Base-by-base conservation (phyloP, 2,113 vertebrate genomes). In the Stomatorhinus ivindoensis region DNA sequence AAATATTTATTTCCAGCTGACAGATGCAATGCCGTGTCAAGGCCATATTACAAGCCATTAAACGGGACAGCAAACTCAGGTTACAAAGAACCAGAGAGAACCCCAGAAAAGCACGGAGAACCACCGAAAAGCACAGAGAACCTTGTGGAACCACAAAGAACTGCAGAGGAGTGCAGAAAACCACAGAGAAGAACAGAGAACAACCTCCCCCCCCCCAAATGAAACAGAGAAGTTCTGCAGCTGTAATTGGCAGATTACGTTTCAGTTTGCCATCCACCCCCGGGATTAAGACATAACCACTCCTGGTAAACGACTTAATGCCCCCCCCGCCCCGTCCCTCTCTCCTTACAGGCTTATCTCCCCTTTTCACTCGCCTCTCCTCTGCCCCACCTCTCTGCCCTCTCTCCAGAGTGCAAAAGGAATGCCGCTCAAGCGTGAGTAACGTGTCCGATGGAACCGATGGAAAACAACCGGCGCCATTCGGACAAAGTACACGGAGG, bases 211-310 rank as follows among this genome's bases (percentile, higher is more conserved):
- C 55, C 73, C 55, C 84, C 46, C 10, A 87, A 87, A 80, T 11
- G 42, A 51, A 88, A 88, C n/a, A 51, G 21, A 80, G 24, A 17
- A 88, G 19, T 17, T 27, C 47, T 88, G 39, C 61, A 19, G 27
- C 31, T 47, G 51, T 80, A 87, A 90, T 88, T 88, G 89, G 27
- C 76, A 80, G 82, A 90, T 88, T 83, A 73, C 8, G 13, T 90
- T 88, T 90, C 89, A 83, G 46, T 58, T 86, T 35, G 19, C 47
- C 48, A 42, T 53, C 65, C 61, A 44, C 17, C 24, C 86, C 35
- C 58, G 76, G 69, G 85, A 48, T 88, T 87, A 31, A 51, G 65
- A 35, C 47, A 69, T 84, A 55, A 88, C 86, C 61, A 88, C 24
- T 87, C 87, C 86, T 58, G 19, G 17, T 55, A 76, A 82, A 53